Evolutionary conservation across 1,140 invertebrate species (phyloP).

Genomic region (Macrosteles quadrilineatus): DNA sequence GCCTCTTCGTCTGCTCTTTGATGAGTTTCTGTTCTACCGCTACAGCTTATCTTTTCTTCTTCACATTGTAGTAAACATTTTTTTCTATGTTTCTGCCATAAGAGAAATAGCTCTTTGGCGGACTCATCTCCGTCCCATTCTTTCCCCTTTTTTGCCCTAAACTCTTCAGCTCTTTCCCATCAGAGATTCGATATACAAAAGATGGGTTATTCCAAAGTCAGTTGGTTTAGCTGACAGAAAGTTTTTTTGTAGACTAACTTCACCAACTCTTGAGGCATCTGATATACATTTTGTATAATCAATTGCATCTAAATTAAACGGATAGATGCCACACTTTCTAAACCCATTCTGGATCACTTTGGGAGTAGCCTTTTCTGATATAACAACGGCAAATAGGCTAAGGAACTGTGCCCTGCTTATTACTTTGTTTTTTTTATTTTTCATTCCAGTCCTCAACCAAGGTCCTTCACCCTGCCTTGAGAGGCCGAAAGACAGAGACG

Average conservation of each 20-base stretch:
- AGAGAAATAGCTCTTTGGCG: neutral
- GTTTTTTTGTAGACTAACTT: neutral
- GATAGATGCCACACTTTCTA: constrained; percentile 2
- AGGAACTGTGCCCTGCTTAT: constrained; percentile 3
- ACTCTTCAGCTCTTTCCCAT: constrained; percentile 19
- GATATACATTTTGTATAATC: constrained; percentile 7
- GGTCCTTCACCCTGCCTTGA: constrained; percentile 48
- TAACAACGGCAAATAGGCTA: neutral
- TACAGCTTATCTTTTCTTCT: no score
- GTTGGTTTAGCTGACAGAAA: constrained; percentile 7
- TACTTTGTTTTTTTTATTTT: constrained; percentile 15
- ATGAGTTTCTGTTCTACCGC: no score
- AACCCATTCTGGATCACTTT: constrained; percentile 12
- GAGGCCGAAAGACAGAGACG: constrained; percentile 47
- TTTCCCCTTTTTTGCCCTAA: constrained; percentile 4
- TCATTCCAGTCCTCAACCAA: constrained; percentile 40
- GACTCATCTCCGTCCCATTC: no score
- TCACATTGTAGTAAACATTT: no score
- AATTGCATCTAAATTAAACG: neutral
- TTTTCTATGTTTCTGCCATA: neutral
- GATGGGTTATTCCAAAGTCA: neutral
- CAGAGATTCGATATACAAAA: neutral
- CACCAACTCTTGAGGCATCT: neutral
- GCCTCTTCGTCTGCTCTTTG: no score
- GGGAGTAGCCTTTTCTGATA: neutral